Conservation (phyloP, 2,797 vertebrate species). For the Zenarchopterus dispar region DNA sequence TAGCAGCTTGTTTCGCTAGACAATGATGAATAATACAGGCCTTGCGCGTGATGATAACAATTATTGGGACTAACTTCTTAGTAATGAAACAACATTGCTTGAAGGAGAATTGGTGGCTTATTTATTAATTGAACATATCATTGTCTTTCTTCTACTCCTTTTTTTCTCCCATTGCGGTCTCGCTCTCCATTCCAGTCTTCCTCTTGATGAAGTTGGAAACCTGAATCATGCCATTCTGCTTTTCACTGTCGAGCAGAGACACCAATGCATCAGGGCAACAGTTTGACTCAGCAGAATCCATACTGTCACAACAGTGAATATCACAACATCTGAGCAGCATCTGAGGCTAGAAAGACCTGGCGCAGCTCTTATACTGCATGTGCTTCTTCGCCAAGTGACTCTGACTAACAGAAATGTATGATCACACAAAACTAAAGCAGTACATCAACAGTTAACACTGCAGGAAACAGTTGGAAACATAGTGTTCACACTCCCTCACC, state of each 20-base stretch:
- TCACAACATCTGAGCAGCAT: slow-evolving; percentile 44
- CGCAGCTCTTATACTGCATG: slow-evolving; percentile 28
- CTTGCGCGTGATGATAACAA: slow-evolving; percentile 42
- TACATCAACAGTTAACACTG: slow-evolving; percentile 7
- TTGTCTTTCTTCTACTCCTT: slow-evolving; percentile 29
- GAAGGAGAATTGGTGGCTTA: slow-evolving; percentile 21
- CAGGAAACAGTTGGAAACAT: slow-evolving; percentile 15
- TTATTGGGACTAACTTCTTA: slow-evolving; percentile 44
- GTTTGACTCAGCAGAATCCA: slow-evolving; percentile 32
- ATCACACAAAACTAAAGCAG: slow-evolving; percentile 21
- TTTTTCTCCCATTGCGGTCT: slow-evolving; percentile 32
- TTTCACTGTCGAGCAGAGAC: slow-evolving; percentile 52
- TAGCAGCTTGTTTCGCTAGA: slow-evolving; percentile 39
- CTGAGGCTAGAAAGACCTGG: slow-evolving; percentile 27
- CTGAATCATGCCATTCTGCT: slow-evolving; percentile 57
- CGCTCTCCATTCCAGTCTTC: slow-evolving; percentile 31
- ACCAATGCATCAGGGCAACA: slow-evolving; percentile 46
- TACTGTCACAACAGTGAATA: slow-evolving; percentile 41
- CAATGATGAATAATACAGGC: slow-evolving; percentile 53
- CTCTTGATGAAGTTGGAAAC: slow-evolving; percentile 60
- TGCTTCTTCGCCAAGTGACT: slow-evolving; percentile 23
- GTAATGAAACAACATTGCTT: slow-evolving; percentile 55
- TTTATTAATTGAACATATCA: slow-evolving; percentile 52
- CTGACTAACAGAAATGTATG: slow-evolving; percentile 28
- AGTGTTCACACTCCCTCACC: slow-evolving; percentile 2